phyloP scores from a whole-genome alignment of 1,140 invertebrate species.

The Heliconius eleuchia region DNA sequence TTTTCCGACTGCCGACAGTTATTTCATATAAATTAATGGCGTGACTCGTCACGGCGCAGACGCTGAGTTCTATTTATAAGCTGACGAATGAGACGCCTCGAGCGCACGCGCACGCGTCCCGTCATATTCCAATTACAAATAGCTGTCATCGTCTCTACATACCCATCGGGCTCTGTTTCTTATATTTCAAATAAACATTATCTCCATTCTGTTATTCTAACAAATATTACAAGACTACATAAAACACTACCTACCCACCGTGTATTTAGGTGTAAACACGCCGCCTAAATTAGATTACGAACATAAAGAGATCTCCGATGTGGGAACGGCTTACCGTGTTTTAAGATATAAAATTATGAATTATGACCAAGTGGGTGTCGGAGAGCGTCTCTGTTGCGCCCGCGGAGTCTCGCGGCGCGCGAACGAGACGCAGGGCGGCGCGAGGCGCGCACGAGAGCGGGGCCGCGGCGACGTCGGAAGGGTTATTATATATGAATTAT shows the following conservation, averaged over 20 bases:
- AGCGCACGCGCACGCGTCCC: constrained; percentile 75
- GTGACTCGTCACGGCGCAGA: constrained; percentile 80
- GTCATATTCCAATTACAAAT: constrained; percentile 81
- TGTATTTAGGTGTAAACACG: background rate
- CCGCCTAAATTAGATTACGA: constrained; percentile 40
- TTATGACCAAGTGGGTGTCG: constrained; percentile 71
- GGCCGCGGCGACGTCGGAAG: constrained; percentile 68
- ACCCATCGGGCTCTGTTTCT: constrained; percentile 62
- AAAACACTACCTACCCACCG: constrained; percentile 13
- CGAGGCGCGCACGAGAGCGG: constrained; percentile 61
- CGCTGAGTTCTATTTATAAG: constrained; percentile 78
- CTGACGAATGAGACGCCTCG: constrained; percentile 79
- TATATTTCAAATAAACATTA: constrained; percentile 57
- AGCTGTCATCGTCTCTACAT: constrained; percentile 74
- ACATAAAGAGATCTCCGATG: constrained; percentile 56
- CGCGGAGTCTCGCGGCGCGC: constrained; percentile 41
- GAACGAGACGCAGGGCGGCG: constrained; percentile 71
- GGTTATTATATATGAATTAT: constrained; percentile 82
- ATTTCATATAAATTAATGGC: constrained; percentile 81
- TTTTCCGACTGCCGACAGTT: constrained; percentile 80
- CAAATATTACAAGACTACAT: constrained; percentile 34
- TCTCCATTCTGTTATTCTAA: constrained; percentile 45
- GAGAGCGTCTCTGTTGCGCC: constrained; percentile 65
- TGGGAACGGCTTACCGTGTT: constrained; percentile 49
- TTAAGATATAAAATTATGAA: constrained; percentile 79